These are phyloP conservation scores for Emmelina monodactyla DNA, from an alignment of 2,888 invertebrate genomes.

Conservation along the genomic window DNA sequence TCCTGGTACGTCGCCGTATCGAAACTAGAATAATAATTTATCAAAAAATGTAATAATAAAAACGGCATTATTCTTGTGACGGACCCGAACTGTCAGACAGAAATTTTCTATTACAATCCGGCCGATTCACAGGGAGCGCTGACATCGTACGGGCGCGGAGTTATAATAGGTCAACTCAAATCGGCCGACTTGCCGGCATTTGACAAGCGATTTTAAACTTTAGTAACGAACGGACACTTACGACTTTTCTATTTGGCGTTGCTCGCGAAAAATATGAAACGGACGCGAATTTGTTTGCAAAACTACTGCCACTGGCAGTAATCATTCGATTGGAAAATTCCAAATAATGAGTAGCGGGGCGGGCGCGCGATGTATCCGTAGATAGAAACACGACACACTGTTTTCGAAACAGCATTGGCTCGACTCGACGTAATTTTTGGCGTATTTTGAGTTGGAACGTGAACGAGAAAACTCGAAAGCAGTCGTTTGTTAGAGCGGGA, in stretches of 20 bases:
- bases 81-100: constrained; percentile 60
- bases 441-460: constrained; percentile 65
- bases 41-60: constrained; percentile 67
- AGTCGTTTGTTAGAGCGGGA: constrained; percentile 55
- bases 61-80: constrained; percentile 63
- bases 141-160: constrained; percentile 16
- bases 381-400: constrained; percentile 59
- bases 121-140: constrained; percentile 22
- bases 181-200: constrained; percentile 30
- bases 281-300: constrained; percentile 57
- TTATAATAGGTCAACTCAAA: constrained; percentile 23
- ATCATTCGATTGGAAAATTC: constrained; percentile 72
- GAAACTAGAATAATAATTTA: constrained; percentile 62
- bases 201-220: constrained; percentile 30
- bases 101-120: constrained; percentile 49
- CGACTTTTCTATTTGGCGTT: constrained; percentile 58
- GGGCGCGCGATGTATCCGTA: constrained; percentile 44
- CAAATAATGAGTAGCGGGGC: constrained; percentile 51
- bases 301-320: constrained; percentile 46
- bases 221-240: constrained; percentile 34
- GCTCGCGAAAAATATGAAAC: constrained; percentile 59
- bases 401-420: constrained; percentile 60
- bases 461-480: constrained; percentile 65
- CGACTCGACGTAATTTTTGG: constrained; percentile 64
- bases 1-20: constrained; percentile 45